Evolutionary conservation across 2,797 vertebrate genomes (phyloP), one percentile per base, ranked within the genome.

Genomic region (Limosa lapponica): DNA sequence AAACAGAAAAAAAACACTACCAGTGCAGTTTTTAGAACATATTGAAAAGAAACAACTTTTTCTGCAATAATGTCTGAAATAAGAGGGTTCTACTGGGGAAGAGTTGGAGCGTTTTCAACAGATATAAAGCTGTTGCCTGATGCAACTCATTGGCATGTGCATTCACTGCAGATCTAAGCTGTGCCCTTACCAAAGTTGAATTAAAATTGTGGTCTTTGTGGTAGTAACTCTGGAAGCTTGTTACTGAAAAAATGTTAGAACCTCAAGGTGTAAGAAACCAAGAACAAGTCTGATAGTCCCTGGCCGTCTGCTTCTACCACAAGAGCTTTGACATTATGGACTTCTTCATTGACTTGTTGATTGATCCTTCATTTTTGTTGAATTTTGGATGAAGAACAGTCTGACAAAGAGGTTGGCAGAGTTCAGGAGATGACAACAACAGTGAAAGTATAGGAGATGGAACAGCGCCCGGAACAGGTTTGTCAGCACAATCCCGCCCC

Each of bases 81-180:
- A 43, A 24, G 28, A 67, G 2, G 11, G 4, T 48, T 77, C 34
- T 41, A 0, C 0, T 24, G 14, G 16, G 24, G 20, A 13, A 57
- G 14, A 57, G 4, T 7, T 5, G 6, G 18, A 73, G 12, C 10
- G 8, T 43, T 88, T 78, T 71, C 48, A 48, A 44, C 39, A 61
- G 30, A 32, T 27, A 37, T 4, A 49, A 54, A 83, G 12, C 7
- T 44, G 16, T 58, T 69, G 14, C 32, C 27, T 81, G 16, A 57
- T 4, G 1, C 18, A 70, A 27, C 7, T 39, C 28, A 13, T 10
- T 51, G 32, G 5, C 39, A 32, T 7, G 3, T 44, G 14, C 16
- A 17, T 82, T 72, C 62, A 52, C 32, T 46, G 17, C 24, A 62
- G 27, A 52, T 37, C 27, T 79, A 51, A 69, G 10, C 13, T 28